These are phyloP conservation scores for Drosophila sordidula DNA, from an alignment of 2,888 invertebrate species.

Conservation along the genomic window DNA sequence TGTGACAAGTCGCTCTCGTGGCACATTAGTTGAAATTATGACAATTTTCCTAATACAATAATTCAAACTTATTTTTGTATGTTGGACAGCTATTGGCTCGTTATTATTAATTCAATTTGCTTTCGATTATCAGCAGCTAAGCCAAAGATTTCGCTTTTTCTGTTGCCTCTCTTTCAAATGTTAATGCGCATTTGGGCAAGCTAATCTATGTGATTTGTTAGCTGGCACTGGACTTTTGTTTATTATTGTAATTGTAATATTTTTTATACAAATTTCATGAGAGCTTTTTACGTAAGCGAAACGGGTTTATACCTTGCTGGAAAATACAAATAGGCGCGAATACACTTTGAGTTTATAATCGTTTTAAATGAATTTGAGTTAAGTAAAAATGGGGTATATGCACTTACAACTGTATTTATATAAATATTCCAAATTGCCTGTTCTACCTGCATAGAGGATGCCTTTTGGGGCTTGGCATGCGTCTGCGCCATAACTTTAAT, in stretches of 20 bases:
- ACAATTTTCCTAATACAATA: conserved; percentile 73
- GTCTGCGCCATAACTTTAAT: conserved; percentile 43
- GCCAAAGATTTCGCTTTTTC: conserved; percentile 37
- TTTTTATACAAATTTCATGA: conserved; percentile 44
- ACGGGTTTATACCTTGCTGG: conserved; percentile 2
- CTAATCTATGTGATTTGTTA: conserved; percentile 62
- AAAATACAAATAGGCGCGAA: not conserved
- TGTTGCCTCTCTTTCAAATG: conserved; percentile 42
- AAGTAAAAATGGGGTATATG: no score
- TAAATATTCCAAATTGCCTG: conserved; percentile 3
- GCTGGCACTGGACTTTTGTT: conserved; percentile 46
- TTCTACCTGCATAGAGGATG: conserved; percentile 23
- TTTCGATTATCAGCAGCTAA: conserved; percentile 71
- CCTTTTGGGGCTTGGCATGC: conserved; percentile 29
- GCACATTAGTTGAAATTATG: conserved; percentile 78
- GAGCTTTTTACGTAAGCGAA: conserved; percentile 20
- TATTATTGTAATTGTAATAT: conserved; percentile 57
- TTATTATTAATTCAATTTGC: conserved; percentile 76
- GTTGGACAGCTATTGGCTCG: conserved; percentile 65
- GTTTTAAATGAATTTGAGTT: not conserved
- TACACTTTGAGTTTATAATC: not conserved
- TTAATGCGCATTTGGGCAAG: conserved; percentile 48
- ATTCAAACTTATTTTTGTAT: conserved; percentile 63
- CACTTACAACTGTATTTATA: not conserved
- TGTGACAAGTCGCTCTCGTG: conserved; percentile 34